These are phyloP conservation scores for Drosophila teissieri DNA, from an alignment of 1,140 invertebrate genomes.

Conservation along the genomic window DNA sequence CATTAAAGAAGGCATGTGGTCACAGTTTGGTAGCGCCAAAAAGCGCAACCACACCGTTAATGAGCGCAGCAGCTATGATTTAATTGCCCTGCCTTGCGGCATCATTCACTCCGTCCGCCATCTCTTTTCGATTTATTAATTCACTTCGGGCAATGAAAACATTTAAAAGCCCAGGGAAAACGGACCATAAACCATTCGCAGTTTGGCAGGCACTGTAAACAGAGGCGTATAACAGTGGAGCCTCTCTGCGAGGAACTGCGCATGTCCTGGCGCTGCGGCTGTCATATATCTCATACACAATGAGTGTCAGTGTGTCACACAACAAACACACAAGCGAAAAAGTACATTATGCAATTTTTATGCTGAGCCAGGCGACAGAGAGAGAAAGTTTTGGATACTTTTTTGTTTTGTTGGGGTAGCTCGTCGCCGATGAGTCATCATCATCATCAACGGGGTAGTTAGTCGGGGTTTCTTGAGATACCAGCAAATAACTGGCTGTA, in stretches of 20 bases:
- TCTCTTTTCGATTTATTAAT: conserved; percentile 46
- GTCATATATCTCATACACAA: conserved; percentile 46
- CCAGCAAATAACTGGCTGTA: background rate
- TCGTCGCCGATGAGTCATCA: conserved; percentile 40
- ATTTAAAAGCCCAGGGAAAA: conserved; percentile 45
- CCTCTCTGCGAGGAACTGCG: conserved; percentile 36
- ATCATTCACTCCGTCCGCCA: conserved; percentile 9
- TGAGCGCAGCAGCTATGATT: conserved; percentile 62
- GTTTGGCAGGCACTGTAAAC: conserved; percentile 70
- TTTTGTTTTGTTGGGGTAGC: conserved; percentile 31
- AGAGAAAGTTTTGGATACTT: conserved; percentile 60
- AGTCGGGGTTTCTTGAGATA: background rate
- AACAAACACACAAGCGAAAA: conserved; percentile 12
- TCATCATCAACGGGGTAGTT: conserved; percentile 1
- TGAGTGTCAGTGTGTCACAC: conserved; percentile 78
- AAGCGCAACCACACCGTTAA: conserved; percentile 62
- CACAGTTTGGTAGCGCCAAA: conserved; percentile 70
- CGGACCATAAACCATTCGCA: conserved; percentile 1
- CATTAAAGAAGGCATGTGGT: conserved; percentile 62
- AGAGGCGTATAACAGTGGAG: conserved; percentile 70
- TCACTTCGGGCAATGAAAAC: conserved; percentile 38
- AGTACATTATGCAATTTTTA: conserved; percentile 80
- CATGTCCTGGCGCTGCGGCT: conserved; percentile 30
- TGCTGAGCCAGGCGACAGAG: conserved; percentile 43
- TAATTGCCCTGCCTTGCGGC: conserved; percentile 50